Evolutionary conservation across 2,797 vertebrate species (phyloP), one percentile per base, ranked within the genome.

Genomic region (Gobionotothen gibberifrons): DNA sequence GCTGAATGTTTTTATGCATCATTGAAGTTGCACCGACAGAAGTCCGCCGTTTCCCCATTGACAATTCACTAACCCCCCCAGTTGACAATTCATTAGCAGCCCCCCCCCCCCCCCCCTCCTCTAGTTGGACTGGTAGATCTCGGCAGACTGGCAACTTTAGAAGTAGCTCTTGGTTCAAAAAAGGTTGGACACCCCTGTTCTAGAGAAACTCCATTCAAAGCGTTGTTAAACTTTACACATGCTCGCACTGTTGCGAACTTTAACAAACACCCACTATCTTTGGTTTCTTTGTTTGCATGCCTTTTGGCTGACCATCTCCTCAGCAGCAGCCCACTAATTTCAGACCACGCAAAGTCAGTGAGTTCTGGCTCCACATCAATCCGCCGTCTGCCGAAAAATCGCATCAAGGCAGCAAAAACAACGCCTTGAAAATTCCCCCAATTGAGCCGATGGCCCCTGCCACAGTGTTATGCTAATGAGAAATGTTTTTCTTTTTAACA

Each of bases 301-400:
- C 67, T 65, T 83, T 69, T 57, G 52, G 68, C 74, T 22, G 58
- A 83, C 77, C 72, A 39, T 81, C 53, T 80, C 68, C 63, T 76
- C 68, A 70, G 73, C 61, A 79, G 67, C 78, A 52, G 57, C 58
- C 67, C 57, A 42, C 68, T 82, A 74, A 89, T 85, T 84, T 80
- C 72, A 74, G 29, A 76, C 62, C 7, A 49, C 61, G 65, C 74
- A 63, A 67, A 86, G 63, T 76, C 66, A 59, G 76, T 53, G 21
- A 79, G 81, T 79, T 77, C 72, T 83, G 72, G 69, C 83, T 78
- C 36, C 54, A 11, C 49, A 82, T 84, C 86, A 79, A 75, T 74
- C 69, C 55, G 46, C n/a, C 74, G 52, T 69, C 78, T 70, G 59
- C 72, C 65, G 59, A 57, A 79, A 79, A 78, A 40, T 26, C 16